These are phyloP conservation scores for Drosophila repletoides DNA, from an alignment of 1,140 invertebrate genomes.

Conservation along the genomic window DNA sequence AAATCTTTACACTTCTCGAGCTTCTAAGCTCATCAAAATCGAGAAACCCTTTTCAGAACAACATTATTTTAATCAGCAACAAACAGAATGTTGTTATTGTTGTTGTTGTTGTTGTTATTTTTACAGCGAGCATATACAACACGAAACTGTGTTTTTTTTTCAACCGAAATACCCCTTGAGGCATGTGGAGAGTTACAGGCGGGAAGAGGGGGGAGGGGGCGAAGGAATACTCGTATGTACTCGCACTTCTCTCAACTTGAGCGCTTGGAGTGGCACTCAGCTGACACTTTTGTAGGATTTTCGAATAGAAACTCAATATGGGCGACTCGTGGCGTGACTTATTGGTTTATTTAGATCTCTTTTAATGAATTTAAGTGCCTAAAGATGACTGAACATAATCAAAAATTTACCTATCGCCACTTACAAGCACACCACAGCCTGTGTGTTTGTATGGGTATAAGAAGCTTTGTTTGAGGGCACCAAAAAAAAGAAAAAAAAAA, in stretches of 20 bases:
- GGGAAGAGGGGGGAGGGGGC: neutral
- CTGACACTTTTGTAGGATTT: constrained; percentile 73
- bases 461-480: constrained; percentile 33
- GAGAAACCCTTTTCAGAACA: constrained; percentile 25
- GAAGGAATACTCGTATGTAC: too few species aligned
- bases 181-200: neutral
- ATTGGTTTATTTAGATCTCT: constrained; percentile 80
- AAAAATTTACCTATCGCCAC: constrained; percentile 45
- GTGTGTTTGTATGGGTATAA: constrained; percentile 21
- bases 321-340: constrained; percentile 74
- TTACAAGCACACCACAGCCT: constrained; percentile 8
- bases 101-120: constrained; percentile 15
- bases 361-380: constrained; percentile 75
- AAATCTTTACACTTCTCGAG: constrained; percentile 18
- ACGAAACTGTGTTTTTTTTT: constrained; percentile 2
- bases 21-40: constrained; percentile 35
- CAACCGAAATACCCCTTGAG: constrained; percentile 23
- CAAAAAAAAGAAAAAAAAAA: constrained; percentile 2
- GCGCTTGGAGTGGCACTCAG: constrained; percentile 67
- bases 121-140: too few species aligned
- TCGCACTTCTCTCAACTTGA: neutral
- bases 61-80: constrained; percentile 18
- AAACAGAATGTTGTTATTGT: constrained; percentile 8
- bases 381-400: constrained; percentile 70
- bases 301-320: constrained; percentile 73